phyloP scores from a whole-genome alignment of 64 coral and sea anemone genomes.

The Actinia equina region DNA sequence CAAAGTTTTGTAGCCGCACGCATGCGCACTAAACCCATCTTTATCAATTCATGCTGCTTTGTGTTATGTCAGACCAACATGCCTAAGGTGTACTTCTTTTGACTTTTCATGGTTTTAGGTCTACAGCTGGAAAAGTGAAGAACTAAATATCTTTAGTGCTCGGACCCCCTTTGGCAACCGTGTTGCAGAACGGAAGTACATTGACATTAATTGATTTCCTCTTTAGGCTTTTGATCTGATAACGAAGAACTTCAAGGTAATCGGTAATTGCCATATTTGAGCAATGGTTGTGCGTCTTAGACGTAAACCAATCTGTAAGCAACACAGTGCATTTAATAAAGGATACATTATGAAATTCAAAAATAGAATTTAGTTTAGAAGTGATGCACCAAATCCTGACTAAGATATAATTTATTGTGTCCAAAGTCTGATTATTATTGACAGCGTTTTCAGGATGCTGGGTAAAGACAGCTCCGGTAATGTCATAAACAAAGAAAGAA shows the following conservation, averaged over 20 bases:
- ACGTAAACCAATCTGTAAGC: not conserved
- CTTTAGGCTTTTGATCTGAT: not conserved
- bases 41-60: not conserved
- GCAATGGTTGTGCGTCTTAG: not conserved
- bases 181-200: not conserved
- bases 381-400: not conserved
- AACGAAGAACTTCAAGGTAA: not conserved
- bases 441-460: not conserved
- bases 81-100: not conserved
- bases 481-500: not conserved
- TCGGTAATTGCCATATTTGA: not conserved
- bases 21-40: not conserved
- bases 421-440: not conserved
- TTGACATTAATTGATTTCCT: conserved; percentile 3
- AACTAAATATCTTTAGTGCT: not conserved
- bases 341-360: no score
- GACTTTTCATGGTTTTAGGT: not conserved
- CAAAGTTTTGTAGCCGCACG: conserved; percentile 11
- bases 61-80: not conserved
- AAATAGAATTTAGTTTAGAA: no score
- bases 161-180: not conserved
- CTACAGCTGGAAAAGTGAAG: not conserved
- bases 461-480: not conserved
- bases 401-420: not conserved
- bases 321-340: not conserved